A percentile compares a stretch with the other conserved stretches of the same genome.
Evolutionary conservation across 2,797 vertebrate genomes (phyloP).

Genomic region (Hippocampus kuda): DNA sequence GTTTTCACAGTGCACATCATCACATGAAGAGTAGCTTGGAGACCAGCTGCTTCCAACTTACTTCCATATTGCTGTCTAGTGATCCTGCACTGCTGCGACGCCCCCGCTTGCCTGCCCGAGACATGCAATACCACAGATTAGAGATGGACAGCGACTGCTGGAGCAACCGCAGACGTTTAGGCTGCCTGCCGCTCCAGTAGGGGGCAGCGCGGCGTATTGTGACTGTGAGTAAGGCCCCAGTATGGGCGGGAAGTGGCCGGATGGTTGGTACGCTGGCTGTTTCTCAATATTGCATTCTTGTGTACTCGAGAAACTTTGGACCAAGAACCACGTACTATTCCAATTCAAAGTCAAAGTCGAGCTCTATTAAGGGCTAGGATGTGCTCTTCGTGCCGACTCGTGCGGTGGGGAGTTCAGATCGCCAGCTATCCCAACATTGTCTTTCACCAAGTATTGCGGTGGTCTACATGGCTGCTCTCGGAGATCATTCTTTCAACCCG

Average conservation of each 20-base stretch:
- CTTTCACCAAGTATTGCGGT: not conserved
- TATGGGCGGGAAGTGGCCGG: slow-evolving; percentile 40
- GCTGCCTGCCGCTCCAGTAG: slow-evolving; percentile 58
- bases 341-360: not conserved
- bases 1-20: slow-evolving; percentile 84
- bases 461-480: not conserved
- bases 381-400: not conserved
- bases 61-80: slow-evolving; percentile 99
- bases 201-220: slow-evolving; percentile 60
- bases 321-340: not conserved
- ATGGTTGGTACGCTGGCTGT: slow-evolving; percentile 23
- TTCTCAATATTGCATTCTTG: slow-evolving; percentile 6
- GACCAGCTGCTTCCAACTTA: slow-evolving; percentile 94
- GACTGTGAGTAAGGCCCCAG: slow-evolving; percentile 52
- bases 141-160: slow-evolving; percentile 79
- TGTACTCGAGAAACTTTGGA: not conserved
- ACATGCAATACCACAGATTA: slow-evolving; percentile 99
- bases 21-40: slow-evolving; percentile 84
- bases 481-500: not conserved
- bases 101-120: slow-evolving; percentile 99
- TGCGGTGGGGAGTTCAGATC: not conserved
- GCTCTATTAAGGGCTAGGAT: not conserved
- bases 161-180: slow-evolving; percentile 65
- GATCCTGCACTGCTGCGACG: slow-evolving; percentile 99
- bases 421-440: not conserved